Evolutionary conservation across 2,888 invertebrate species (phyloP).

Genomic region (Tetranychus truncatus): DNA sequence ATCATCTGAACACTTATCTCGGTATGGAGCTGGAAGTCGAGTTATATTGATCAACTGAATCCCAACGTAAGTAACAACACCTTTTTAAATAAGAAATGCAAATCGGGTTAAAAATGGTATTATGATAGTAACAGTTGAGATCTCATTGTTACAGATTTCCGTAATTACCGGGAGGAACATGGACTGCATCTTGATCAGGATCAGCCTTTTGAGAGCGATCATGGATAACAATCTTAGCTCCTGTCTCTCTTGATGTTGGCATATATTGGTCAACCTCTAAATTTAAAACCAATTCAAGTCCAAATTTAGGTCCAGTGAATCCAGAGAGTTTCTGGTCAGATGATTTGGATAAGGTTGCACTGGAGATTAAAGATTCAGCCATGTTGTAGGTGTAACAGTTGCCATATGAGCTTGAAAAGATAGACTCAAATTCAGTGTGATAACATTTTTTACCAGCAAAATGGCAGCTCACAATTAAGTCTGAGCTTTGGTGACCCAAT

Average conservation of each 20-base stretch:
- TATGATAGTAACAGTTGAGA: background rate
- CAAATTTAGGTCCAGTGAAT: constrained; percentile 22
- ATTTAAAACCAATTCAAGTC: constrained; percentile 21
- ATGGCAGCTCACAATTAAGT: constrained; percentile 18
- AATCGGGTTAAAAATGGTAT: background rate
- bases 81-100: background rate
- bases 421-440: constrained; percentile 14
- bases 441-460: constrained; percentile 17
- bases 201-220: constrained; percentile 17
- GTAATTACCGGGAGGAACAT: constrained; percentile 20
- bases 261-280: constrained; percentile 22
- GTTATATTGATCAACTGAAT: constrained; percentile 23
- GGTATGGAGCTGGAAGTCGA: constrained; percentile 21
- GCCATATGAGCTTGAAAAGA: constrained; percentile 20
- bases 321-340: constrained; percentile 9
- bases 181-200: constrained; percentile 23
- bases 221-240: constrained; percentile 20
- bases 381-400: constrained; percentile 22
- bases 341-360: background rate
- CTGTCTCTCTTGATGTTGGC: constrained; percentile 23
- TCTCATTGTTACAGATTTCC: background rate
- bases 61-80: constrained; percentile 22
- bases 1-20: constrained; percentile 20
- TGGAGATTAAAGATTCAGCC: background rate
- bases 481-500: constrained; percentile 17